These are phyloP conservation scores for Aphidoletes aphidimyza DNA, from an alignment of 2,888 invertebrate species.

Conservation along the genomic window DNA sequence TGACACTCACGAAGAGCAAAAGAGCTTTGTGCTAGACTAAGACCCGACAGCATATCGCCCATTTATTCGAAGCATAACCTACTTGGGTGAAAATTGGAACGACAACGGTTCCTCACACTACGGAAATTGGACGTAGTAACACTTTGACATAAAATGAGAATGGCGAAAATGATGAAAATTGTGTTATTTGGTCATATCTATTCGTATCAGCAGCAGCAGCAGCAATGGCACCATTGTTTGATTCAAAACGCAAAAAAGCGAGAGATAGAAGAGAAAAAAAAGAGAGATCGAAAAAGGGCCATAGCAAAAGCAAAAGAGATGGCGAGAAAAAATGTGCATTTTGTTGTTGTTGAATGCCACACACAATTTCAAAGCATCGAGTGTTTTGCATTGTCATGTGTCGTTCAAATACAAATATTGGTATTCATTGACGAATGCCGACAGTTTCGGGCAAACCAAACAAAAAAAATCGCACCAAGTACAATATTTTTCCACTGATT, in stretches of 20 bases:
- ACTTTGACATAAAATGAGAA: background rate
- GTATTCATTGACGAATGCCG: constrained; percentile 41
- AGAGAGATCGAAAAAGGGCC: background rate
- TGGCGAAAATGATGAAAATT: background rate
- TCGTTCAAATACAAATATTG: constrained; percentile 44
- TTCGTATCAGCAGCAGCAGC: no score
- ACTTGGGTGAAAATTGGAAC: background rate
- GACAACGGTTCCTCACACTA: background rate
- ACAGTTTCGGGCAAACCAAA: constrained; percentile 1
- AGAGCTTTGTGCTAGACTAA: no score
- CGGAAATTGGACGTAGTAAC: background rate
- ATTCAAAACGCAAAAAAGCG: background rate
- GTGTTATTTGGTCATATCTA: background rate
- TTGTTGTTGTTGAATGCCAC: constrained; percentile 26
- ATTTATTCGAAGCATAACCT: background rate
- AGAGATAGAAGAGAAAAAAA: background rate
- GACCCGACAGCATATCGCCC: no score
- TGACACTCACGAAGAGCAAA: background rate
- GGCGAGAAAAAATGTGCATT: background rate
- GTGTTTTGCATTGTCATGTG: constrained; percentile 41
- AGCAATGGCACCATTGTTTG: background rate
- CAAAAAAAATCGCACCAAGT: background rate
- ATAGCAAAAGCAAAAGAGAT: background rate
- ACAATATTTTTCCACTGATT: background rate
- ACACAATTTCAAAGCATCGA: constrained; percentile 6